Percentiles rank a stretch among this genome's conserved stretches.
phyloP scores from a whole-genome alignment of 2,888 invertebrate genomes.

The Seira sanloemensis region DNA sequence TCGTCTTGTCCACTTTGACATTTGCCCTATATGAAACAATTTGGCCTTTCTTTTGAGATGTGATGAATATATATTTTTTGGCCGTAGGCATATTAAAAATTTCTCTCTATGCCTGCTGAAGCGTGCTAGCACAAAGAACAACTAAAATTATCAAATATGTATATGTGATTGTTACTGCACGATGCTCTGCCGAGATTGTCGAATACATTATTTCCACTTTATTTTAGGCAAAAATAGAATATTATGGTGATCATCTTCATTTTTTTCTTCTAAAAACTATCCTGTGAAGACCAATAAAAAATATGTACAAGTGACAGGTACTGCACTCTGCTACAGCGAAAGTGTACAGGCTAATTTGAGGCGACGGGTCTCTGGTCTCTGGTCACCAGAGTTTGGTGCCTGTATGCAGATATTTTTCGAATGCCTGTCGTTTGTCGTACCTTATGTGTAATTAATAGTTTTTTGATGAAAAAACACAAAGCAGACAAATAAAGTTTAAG shows the following conservation, averaged over 20 bases:
- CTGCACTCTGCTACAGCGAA: no score
- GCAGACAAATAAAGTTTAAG: no score
- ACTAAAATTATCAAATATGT: neutral
- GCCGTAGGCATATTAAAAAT: neutral
- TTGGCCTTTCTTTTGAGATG: constrained; percentile 23
- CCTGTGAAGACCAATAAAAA: no score
- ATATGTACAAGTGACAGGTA: no score
- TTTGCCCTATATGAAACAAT: neutral
- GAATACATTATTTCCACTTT: constrained; percentile 14
- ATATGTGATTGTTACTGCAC: constrained; percentile 12
- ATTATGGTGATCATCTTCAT: neutral
- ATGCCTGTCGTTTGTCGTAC: no score
- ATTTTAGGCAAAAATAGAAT: constrained; percentile 6
- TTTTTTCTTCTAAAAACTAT: no score
- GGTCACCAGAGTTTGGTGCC: no score
- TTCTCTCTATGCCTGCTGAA: neutral
- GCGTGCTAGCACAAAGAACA: neutral
- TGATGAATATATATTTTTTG: neutral
- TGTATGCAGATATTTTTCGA: no score
- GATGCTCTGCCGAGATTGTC: constrained; percentile 26
- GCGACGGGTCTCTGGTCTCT: no score
- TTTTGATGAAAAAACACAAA: no score
- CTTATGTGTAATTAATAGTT: no score
- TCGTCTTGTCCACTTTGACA: neutral
- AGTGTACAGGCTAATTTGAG: no score